Percentiles rank a stretch among this genome's conserved stretches.
These are phyloP conservation scores for Eulemur rufifrons DNA, from an alignment of 2,113 vertebrate species.

Conservation along the genomic window DNA sequence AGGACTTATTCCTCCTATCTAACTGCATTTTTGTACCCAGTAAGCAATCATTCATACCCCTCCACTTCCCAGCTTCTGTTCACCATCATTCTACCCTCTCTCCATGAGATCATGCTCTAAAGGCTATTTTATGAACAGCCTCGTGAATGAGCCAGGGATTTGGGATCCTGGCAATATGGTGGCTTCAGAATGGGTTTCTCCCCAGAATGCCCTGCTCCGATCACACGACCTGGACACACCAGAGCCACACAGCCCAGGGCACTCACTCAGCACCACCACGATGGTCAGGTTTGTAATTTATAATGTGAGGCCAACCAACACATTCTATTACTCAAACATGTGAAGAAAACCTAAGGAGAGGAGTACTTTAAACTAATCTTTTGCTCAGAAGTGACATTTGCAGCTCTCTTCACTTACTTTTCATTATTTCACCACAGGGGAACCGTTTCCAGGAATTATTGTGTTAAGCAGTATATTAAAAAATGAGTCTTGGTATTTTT, in stretches of 20 bases:
- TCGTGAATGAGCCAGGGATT: neutral
- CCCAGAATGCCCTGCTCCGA: neutral
- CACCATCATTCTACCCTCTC: neutral
- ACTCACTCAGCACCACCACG: neutral
- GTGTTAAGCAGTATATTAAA: constrained; percentile 76
- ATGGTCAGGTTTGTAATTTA: constrained; percentile 56
- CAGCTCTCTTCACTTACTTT: constrained; percentile 76
- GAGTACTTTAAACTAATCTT: constrained; percentile 71
- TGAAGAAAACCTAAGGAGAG: constrained; percentile 61
- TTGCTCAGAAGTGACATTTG: constrained; percentile 71
- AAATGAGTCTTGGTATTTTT: constrained; percentile 77
- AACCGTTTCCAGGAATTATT: constrained; percentile 80
- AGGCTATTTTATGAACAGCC: neutral
- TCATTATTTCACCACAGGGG: constrained; percentile 75
- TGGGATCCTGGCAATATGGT: neutral
- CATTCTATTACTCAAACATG: constrained; percentile 69
- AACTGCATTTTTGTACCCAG: neutral
- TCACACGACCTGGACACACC: neutral
- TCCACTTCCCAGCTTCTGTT: neutral
- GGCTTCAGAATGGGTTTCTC: neutral
- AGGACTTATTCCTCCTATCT: neutral
- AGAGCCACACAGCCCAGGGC: neutral
- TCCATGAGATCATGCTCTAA: neutral
- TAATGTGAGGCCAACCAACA: constrained; percentile 56
- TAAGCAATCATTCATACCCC: neutral